phyloP scores from a whole-genome alignment of 2,113 vertebrate genomes.

The Melanerpes aurifrons region DNA sequence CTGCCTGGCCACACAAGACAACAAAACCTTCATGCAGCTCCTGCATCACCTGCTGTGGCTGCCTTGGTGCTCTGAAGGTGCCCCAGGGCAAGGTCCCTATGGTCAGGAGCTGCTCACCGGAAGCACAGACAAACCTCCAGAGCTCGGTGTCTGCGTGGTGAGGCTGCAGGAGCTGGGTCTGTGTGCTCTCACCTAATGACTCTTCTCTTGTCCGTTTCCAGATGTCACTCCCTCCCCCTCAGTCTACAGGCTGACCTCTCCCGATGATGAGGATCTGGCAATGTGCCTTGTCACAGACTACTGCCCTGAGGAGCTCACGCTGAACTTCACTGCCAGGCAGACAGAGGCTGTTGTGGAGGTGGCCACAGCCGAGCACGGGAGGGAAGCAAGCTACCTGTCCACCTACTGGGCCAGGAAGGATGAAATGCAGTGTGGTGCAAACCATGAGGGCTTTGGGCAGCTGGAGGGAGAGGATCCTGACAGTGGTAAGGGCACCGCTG shows the following conservation, averaged over 20 bases:
- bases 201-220: not conserved
- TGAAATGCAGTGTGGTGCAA: not conserved
- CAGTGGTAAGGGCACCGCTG: conserved; percentile 33
- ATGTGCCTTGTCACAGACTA: conserved; percentile 73
- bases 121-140: not conserved
- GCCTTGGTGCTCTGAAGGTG: not conserved
- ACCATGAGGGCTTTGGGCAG: not conserved
- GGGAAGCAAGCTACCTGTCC: conserved; percentile 35
- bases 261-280: not conserved
- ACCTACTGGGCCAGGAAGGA: conserved; percentile 33
- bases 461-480: not conserved
- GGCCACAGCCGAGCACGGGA: rapidly evolving
- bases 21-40: not conserved
- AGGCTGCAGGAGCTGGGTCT: not conserved
- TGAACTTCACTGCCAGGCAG: rapidly evolving
- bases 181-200: not conserved
- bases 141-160: not conserved
- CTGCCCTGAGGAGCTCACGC: not conserved
- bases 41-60: not conserved
- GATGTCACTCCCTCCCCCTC: conserved; percentile 38
- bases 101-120: not conserved
- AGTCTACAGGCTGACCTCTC: conserved; percentile 36
- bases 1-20: not conserved
- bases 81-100: not conserved
- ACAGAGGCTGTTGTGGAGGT: not conserved